Base-by-base conservation (phyloP, 2,888 invertebrate genomes). In the Exocentrus adspersus region DNA sequence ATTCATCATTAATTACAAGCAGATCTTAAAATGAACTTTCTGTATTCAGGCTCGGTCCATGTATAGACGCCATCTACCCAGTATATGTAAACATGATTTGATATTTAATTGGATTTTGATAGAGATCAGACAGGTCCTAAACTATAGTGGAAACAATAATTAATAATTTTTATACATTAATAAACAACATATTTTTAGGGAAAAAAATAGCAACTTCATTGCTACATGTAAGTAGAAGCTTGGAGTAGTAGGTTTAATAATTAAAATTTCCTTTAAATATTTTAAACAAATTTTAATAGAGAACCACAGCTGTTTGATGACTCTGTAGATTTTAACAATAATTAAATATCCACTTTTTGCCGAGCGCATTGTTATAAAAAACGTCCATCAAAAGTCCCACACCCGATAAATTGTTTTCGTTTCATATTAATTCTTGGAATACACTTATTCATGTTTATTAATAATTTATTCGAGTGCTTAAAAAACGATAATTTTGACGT, bases 241-340 rank as follows among this genome's bases (percentile, higher is more conserved):
- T 41, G 19, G 57, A 53, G 1, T 53, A 59, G 53, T 58, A 41
- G 30, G 50, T 37, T 42, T 52, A 63, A n/a, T n/a, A n/a, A 46
- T 59, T 59, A 58, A 50, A 57, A 42, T 45, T 53, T 54, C 42
- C 54, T 32, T 48, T 53, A 59, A 54, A 54, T 54, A 63, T 59
- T 63, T 60, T 60, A 52, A 37, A 46, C 60, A 52, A 60, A 51
- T 41, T 60, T 43, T 60, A 60, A 50, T 50, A 21, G 32, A 42
- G 20, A 30, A 19, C 20, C 45, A 43, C 62, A 63, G 60, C 58
- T 63, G 66, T 63, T 58, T 57, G 58, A 66, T 66, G 66, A 66
- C 66, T 63, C 57, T 45, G 62, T 62, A 63, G 43, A 59, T 66
- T 66, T 60, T 48, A 63, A 66, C 62, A 63, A 60, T 66, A 32